Conservation (phyloP, 2,113 vertebrate genomes). For the Indri indri region DNA sequence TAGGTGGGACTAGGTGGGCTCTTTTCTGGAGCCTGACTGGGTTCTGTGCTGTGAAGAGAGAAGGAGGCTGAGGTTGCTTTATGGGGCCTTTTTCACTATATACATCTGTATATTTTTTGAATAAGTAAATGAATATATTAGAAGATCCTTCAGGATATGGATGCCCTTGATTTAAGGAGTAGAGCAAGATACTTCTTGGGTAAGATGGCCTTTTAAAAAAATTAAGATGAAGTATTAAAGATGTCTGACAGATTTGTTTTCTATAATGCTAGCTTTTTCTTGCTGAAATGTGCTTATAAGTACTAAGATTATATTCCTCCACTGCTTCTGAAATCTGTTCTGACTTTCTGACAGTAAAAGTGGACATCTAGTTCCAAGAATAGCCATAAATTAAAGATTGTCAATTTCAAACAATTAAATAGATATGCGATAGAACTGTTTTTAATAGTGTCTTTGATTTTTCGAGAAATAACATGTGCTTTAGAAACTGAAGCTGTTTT, state of each 20-base stretch:
- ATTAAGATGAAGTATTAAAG: not conserved
- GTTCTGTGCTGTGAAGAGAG: not conserved
- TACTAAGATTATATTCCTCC: not conserved
- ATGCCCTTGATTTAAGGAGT: not conserved
- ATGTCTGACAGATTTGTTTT: not conserved
- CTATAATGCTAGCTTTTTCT: not conserved
- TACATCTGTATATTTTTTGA: not conserved
- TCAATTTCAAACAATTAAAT: not conserved
- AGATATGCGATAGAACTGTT: not conserved
- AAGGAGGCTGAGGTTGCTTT: not conserved
- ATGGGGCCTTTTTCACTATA: not conserved
- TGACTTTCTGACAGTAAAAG: slow-evolving; percentile 1
- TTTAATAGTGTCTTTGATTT: not conserved
- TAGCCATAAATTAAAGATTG: slow-evolving; percentile 35
- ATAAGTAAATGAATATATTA: not conserved
- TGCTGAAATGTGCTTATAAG: not conserved
- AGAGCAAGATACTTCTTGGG: not conserved
- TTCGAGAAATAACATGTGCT: slow-evolving; percentile 16
- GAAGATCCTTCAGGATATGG: not conserved
- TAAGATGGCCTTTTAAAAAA: not conserved
- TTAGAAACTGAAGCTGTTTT: slow-evolving; percentile 42
- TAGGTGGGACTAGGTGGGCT: too few species aligned
- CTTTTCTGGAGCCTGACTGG: not conserved
- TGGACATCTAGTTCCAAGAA: slow-evolving; percentile 42
- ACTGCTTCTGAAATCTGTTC: not conserved